phyloP scores from a whole-genome alignment of 2,888 invertebrate species.

The Orthosia cruda region DNA sequence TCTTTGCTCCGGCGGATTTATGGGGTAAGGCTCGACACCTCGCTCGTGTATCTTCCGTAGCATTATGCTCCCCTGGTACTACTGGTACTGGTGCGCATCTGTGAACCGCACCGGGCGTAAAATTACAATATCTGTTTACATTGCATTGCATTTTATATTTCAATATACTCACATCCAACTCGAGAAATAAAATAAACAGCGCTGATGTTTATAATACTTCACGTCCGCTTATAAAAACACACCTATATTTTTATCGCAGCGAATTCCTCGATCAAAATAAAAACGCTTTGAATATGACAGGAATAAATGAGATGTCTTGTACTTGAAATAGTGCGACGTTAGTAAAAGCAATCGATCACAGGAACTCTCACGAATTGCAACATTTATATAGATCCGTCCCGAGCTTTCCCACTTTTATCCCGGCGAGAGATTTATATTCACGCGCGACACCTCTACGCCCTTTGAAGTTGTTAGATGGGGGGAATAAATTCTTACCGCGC shows the following conservation, averaged over 20 bases:
- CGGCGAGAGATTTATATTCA: slow-evolving; percentile 87
- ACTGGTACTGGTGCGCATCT: slow-evolving; percentile 72
- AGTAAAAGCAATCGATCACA: slow-evolving; percentile 86
- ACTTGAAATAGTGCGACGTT: slow-evolving; percentile 86
- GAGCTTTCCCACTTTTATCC: slow-evolving; percentile 85
- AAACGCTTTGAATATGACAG: slow-evolving; percentile 85
- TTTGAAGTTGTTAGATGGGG: slow-evolving; percentile 88
- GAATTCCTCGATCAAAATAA: slow-evolving; percentile 77
- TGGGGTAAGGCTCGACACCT: slow-evolving; percentile 79
- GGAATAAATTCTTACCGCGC: slow-evolving; percentile 86
- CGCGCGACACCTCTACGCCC: slow-evolving; percentile 87
- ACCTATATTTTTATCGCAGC: slow-evolving; percentile 74
- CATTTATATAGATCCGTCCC: slow-evolving; percentile 87
- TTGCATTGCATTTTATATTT: slow-evolving; percentile 74
- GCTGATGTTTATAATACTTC: slow-evolving; percentile 74
- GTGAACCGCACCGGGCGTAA: slow-evolving; percentile 60
- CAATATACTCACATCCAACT: slow-evolving; percentile 70
- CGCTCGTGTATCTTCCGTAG: slow-evolving; percentile 78
- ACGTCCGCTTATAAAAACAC: slow-evolving; percentile 76
- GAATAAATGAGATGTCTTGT: slow-evolving; percentile 87
- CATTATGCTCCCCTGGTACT: slow-evolving; percentile 79
- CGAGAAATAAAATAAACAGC: slow-evolving; percentile 73
- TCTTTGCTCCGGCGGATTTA: slow-evolving; percentile 85
- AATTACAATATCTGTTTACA: slow-evolving; percentile 63
- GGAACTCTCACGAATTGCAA: slow-evolving; percentile 85